Conservation (phyloP, 2,797 vertebrate species). For the Cryptoprocta ferox region DNA sequence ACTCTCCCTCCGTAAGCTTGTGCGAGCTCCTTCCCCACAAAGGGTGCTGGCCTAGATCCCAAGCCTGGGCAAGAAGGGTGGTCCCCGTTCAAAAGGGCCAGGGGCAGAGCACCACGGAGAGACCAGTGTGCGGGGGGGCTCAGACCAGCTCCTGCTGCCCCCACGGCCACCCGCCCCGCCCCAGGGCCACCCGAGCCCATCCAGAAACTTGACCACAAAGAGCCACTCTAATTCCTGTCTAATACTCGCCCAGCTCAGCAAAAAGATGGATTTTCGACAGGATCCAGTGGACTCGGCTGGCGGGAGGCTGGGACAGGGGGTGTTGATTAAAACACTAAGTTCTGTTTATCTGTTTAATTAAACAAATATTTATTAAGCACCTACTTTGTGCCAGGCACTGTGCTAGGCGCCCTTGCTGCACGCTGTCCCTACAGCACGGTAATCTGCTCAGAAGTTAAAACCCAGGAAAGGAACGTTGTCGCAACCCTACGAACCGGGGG, state of each 20-base stretch:
- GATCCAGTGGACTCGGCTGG: neutral
- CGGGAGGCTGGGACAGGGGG: neutral
- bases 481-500: neutral
- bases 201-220: neutral
- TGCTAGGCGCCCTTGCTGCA: neutral
- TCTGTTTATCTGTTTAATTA: neutral
- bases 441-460: conserved; percentile 34
- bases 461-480: neutral
- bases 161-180: neutral
- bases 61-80: neutral
- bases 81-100: neutral
- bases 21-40: neutral
- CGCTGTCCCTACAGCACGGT: neutral
- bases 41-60: neutral
- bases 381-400: conserved; percentile 61
- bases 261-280: neutral
- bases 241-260: neutral
- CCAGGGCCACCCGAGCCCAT: neutral
- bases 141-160: neutral
- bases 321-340: conserved; percentile 64
- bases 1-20: rapidly evolving
- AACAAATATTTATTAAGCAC: conserved; percentile 80
- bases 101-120: neutral
- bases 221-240: neutral
- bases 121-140: neutral